These are phyloP conservation scores for Pedetes capensis DNA, from an alignment of 2,113 vertebrate species.

Conservation along the genomic window DNA sequence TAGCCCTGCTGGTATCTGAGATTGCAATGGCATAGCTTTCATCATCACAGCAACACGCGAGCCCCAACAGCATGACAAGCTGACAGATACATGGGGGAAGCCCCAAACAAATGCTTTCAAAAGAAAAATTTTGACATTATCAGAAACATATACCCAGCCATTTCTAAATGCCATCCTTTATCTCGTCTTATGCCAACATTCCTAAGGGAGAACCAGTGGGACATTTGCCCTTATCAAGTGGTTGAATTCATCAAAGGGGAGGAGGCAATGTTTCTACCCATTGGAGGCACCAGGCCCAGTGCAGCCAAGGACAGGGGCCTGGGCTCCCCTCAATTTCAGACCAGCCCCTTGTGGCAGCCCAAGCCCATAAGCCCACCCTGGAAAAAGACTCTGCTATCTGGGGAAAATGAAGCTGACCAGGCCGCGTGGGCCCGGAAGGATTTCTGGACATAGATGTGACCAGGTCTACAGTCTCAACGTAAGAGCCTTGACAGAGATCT, in stretches of 20 bases:
- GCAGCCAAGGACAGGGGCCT: neutral
- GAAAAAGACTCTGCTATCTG: neutral
- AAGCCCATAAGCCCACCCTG: neutral
- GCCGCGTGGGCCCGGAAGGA: neutral
- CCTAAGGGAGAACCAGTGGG: neutral
- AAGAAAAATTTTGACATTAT: neutral
- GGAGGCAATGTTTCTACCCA: neutral
- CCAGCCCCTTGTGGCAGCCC: neutral
- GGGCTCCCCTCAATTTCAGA: neutral
- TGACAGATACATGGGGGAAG: no score
- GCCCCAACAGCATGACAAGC: no score
- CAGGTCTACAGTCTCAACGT: rapidly evolving
- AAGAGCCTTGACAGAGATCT: neutral
- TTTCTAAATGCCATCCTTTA: conserved; percentile 5
- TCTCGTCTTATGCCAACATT: neutral
- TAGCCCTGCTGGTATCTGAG: no score
- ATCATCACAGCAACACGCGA: no score
- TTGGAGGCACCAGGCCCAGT: neutral
- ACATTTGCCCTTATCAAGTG: neutral
- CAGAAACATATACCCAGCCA: neutral
- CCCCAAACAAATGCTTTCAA: neutral
- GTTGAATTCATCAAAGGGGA: neutral
- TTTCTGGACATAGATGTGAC: neutral
- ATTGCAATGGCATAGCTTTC: no score
- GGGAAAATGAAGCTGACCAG: neutral